A percentile compares a stretch with the other conserved stretches of the same genome.
phyloP scores from a whole-genome alignment of 2,797 vertebrate species.

The Otus scops region DNA sequence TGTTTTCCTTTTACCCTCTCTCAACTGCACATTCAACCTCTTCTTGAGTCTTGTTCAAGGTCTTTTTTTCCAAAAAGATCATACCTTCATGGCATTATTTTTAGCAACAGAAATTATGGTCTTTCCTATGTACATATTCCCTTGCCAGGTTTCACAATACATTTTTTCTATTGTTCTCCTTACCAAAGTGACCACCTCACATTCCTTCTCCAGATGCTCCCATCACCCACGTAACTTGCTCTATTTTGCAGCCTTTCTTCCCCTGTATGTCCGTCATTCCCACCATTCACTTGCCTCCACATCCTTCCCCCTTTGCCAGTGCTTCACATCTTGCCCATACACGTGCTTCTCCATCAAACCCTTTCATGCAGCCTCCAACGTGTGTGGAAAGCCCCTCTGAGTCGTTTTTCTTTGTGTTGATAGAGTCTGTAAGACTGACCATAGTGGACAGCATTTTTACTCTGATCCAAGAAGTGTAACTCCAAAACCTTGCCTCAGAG shows the following conservation, averaged over 20 bases:
- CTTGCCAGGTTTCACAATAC: background rate
- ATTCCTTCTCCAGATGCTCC: background rate
- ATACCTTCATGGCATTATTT: background rate
- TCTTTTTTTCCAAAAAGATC: background rate
- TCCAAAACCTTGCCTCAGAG: background rate
- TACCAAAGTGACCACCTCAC: background rate
- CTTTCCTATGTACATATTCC: background rate
- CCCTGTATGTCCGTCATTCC: rapidly evolving
- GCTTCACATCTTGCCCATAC: background rate
- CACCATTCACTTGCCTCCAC: background rate
- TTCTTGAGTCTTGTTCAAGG: background rate
- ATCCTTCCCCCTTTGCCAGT: background rate
- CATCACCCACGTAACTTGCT: background rate
- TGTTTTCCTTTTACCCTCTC: background rate
- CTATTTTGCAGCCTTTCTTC: background rate
- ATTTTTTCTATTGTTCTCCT: background rate
- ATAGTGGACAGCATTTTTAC: background rate
- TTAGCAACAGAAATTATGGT: background rate
- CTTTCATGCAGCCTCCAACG: background rate
- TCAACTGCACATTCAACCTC: background rate
- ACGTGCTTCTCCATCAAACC: background rate
- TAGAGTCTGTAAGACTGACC: background rate
- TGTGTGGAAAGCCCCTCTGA: background rate
- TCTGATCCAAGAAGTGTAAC: background rate
- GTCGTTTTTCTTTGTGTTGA: background rate